These are phyloP conservation scores for Lypha dubia DNA, from an alignment of 2,888 invertebrate species.

Conservation along the genomic window DNA sequence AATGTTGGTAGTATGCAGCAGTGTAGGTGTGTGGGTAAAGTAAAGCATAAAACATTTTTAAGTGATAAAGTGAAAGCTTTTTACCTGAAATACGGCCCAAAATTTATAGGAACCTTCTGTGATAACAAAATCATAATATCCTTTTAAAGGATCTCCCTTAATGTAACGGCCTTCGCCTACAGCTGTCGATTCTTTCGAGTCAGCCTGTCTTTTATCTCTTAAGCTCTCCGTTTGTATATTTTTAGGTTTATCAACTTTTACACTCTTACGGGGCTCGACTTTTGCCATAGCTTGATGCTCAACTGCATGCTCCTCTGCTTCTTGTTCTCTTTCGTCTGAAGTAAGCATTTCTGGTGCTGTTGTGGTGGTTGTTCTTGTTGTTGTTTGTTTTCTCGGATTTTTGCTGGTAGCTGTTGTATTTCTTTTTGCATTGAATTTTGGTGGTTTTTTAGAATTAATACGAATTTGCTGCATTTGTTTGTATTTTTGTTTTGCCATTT, in stretches of 20 bases:
- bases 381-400: conserved; percentile 59
- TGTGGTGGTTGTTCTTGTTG: conserved; percentile 49
- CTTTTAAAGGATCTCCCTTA: conserved; percentile 88
- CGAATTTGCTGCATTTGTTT: conserved; percentile 75
- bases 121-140: conserved; percentile 93
- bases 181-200: conserved; percentile 67
- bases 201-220: conserved; percentile 74
- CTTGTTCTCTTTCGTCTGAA: conserved; percentile 1
- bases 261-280: conserved; percentile 52
- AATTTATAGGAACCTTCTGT: conserved; percentile 95
- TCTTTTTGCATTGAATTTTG: conserved; percentile 73
- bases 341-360: neutral
- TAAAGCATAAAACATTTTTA: neutral
- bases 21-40: no score
- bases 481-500: conserved; percentile 73
- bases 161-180: conserved; percentile 82
- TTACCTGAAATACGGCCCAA: conserved; percentile 94
- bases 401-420: conserved; percentile 52
- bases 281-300: conserved; percentile 48
- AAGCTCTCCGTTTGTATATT: conserved; percentile 45
- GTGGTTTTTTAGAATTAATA: conserved; percentile 78
- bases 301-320: neutral
- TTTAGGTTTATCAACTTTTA: conserved; percentile 65
- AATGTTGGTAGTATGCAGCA: no score
- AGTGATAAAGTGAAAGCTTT: neutral